Percentiles rank a stretch among this genome's conserved stretches.
These are phyloP conservation scores for Lateolabrax maculatus DNA, from an alignment of 2,797 vertebrate genomes.

Conservation along the genomic window DNA sequence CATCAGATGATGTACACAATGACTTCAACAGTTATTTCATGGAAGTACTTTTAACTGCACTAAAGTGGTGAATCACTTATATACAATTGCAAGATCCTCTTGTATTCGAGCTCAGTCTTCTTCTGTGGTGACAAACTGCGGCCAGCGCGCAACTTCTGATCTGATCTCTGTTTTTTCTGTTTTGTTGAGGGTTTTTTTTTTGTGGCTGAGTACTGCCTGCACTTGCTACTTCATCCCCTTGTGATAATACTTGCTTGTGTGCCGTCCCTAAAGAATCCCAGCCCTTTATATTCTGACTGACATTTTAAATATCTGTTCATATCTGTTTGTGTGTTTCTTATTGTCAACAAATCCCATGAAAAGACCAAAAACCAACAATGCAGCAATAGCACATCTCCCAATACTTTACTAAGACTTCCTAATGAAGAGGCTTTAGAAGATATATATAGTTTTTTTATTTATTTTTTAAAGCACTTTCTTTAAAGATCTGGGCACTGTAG, in stretches of 20 bases:
- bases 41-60: rapidly evolving
- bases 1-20: background rate
- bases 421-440: background rate
- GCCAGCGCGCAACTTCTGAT: background rate
- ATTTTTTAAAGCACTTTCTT: background rate
- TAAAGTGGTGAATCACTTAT: background rate
- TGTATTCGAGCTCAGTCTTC: background rate
- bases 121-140: background rate
- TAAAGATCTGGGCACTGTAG: background rate
- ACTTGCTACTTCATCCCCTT: background rate
- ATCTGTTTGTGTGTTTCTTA: background rate
- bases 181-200: background rate
- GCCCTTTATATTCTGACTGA: too few species aligned
- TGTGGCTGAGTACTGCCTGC: background rate
- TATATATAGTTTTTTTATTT: too few species aligned
- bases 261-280: background rate
- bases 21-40: background rate
- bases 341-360: background rate
- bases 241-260: background rate
- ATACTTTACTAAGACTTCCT: background rate
- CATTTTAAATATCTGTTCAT: background rate
- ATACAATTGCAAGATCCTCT: too few species aligned
- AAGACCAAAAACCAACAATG: background rate
- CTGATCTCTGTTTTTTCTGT: background rate
- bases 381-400: background rate